These are phyloP conservation scores for Siniperca undulata DNA, from an alignment of 2,797 vertebrate genomes.

Conservation along the genomic window DNA sequence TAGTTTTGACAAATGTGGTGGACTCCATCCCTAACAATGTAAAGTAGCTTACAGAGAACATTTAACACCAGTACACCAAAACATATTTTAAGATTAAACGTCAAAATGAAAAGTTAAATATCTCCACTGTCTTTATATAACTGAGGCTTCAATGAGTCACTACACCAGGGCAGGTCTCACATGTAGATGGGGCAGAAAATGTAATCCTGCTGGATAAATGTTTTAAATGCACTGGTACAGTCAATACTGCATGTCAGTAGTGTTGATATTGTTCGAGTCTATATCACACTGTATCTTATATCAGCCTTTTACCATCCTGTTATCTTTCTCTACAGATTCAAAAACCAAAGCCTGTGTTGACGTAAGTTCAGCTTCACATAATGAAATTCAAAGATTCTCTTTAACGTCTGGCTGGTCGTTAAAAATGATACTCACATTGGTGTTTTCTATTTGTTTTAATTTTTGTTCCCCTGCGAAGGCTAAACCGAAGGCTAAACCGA, in stretches of 20 bases:
- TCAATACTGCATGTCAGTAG: background rate
- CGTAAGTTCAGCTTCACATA: conserved; percentile 14
- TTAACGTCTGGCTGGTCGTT: background rate
- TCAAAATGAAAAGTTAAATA: no score
- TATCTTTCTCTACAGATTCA: conserved; percentile 12
- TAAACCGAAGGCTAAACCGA: no score
- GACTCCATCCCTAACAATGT: no score
- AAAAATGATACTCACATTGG: background rate
- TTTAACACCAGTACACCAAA: no score
- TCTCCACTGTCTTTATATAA: no score
- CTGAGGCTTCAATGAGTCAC: no score
- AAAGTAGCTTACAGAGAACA: no score
- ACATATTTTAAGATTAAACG: no score
- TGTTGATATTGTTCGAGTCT: background rate
- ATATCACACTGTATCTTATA: background rate
- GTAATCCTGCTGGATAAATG: no score
- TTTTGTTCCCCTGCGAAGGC: background rate
- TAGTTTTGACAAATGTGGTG: no score
- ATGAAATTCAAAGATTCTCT: background rate
- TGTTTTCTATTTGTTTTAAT: background rate
- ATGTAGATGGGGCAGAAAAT: no score
- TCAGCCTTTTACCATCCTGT: background rate
- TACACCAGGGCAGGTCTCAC: no score
- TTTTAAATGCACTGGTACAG: background rate
- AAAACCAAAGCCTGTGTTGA: background rate